Conservation (phyloP, 2,888 invertebrate genomes). For the Fragum fragum region DNA sequence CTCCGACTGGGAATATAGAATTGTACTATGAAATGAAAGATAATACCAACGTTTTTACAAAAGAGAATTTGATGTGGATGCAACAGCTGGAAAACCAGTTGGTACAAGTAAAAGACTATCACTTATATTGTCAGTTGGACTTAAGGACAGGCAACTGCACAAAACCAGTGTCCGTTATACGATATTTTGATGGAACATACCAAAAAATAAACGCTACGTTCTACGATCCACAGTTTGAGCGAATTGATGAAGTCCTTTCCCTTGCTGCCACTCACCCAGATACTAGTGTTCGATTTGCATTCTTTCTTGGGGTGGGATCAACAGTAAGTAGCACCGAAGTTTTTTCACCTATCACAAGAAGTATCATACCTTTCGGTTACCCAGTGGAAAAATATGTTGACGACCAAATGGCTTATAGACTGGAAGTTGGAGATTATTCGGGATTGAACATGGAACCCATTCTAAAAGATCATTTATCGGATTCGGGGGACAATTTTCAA, state of each 20-base stretch:
- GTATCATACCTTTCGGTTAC: slow-evolving; percentile 67
- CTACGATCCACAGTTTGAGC: slow-evolving; percentile 73
- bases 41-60: slow-evolving; percentile 78
- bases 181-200: slow-evolving; percentile 77
- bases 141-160: slow-evolving; percentile 45
- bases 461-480: slow-evolving; percentile 34
- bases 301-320: slow-evolving; percentile 67
- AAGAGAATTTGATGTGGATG: slow-evolving; percentile 69
- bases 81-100: slow-evolving; percentile 70
- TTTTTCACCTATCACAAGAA: slow-evolving; percentile 63
- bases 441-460: slow-evolving; percentile 50
- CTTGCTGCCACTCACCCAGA: slow-evolving; percentile 67
- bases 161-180: slow-evolving; percentile 69
- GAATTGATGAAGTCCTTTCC: slow-evolving; percentile 69
- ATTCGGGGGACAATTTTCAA: slow-evolving; percentile 53
- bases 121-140: slow-evolving; percentile 53
- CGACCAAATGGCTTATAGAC: slow-evolving; percentile 48
- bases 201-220: slow-evolving; percentile 64
- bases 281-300: slow-evolving; percentile 67
- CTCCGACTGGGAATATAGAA: slow-evolving; percentile 60
- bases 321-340: slow-evolving; percentile 55
- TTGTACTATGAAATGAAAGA: slow-evolving; percentile 69
- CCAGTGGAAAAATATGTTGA: slow-evolving; percentile 61
- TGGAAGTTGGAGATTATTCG: slow-evolving; percentile 45
- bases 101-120: slow-evolving; percentile 49